phyloP scores from a whole-genome alignment of 2,113 vertebrate genomes.

The Tragelaphus imberbis region DNA sequence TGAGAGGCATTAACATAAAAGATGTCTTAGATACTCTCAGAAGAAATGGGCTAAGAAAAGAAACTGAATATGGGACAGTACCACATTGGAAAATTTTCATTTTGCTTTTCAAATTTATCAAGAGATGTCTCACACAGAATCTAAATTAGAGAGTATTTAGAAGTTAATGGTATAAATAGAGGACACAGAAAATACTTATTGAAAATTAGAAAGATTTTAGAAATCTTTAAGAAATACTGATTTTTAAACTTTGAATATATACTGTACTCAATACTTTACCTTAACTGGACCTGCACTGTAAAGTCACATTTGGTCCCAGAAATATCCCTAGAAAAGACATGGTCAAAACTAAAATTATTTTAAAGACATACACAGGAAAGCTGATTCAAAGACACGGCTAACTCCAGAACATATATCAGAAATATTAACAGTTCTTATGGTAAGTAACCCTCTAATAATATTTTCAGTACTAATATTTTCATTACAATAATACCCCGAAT shows the following conservation, averaged over 20 bases:
- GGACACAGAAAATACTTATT: not conserved
- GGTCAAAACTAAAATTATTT: constrained; percentile 32
- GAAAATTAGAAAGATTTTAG: not conserved
- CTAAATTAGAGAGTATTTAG: not conserved
- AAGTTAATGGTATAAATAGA: not conserved
- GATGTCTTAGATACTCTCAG: not conserved
- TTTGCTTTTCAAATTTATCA: not conserved
- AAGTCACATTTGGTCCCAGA: constrained; percentile 99
- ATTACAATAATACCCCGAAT: not conserved
- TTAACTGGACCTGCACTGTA: constrained; percentile 98
- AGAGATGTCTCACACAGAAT: not conserved
- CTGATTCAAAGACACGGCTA: not conserved
- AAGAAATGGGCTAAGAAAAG: constrained; percentile 2
- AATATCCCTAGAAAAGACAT: constrained; percentile 90
- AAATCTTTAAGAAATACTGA: not conserved
- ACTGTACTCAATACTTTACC: constrained; percentile 77
- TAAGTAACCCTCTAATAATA: not conserved
- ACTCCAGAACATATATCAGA: not conserved
- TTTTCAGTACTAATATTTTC: not conserved
- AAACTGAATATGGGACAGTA: not conserved
- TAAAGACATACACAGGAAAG: constrained; percentile 7
- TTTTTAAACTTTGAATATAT: constrained; percentile 18
- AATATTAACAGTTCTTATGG: not conserved
- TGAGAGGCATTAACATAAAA: not conserved
- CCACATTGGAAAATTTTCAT: not conserved